Evolutionary conservation across 2,888 invertebrate species (phyloP).

Genomic region (Trisateles emortualis): DNA sequence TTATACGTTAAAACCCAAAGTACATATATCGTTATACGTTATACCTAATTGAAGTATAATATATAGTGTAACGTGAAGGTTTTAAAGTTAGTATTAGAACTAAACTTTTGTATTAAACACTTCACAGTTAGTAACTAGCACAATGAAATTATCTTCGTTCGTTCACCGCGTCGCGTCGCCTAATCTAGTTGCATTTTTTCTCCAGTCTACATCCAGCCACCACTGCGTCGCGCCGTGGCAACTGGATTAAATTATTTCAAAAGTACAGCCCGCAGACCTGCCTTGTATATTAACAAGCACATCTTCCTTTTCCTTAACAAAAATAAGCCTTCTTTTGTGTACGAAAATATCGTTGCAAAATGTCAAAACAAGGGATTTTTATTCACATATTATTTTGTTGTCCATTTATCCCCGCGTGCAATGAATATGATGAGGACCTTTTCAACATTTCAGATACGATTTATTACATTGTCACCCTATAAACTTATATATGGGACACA

Average conservation of each 20-base stretch:
- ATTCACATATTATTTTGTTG: slow-evolving; percentile 4
- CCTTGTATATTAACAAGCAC: slow-evolving; percentile 46
- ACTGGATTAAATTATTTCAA: slow-evolving; percentile 53
- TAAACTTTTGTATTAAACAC: no score
- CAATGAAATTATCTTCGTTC: not conserved
- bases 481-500: no score
- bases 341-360: slow-evolving; percentile 8
- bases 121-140: not conserved
- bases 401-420: not conserved
- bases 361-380: not conserved
- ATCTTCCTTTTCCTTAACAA: slow-evolving; percentile 43
- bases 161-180: not conserved
- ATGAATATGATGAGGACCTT: slow-evolving; percentile 4
- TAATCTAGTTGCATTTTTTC: slow-evolving; percentile 25
- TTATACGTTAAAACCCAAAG: no score
- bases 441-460: not conserved
- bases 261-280: slow-evolving; percentile 28
- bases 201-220: slow-evolving; percentile 2
- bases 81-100: no score
- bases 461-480: not conserved
- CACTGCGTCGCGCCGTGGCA: no score
- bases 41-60: no score
- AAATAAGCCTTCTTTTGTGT: slow-evolving; percentile 33
- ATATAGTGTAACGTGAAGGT: no score
- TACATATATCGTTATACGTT: no score